Conservation (phyloP, 1,140 invertebrate genomes). For the Drosophila prosaltans region DNA sequence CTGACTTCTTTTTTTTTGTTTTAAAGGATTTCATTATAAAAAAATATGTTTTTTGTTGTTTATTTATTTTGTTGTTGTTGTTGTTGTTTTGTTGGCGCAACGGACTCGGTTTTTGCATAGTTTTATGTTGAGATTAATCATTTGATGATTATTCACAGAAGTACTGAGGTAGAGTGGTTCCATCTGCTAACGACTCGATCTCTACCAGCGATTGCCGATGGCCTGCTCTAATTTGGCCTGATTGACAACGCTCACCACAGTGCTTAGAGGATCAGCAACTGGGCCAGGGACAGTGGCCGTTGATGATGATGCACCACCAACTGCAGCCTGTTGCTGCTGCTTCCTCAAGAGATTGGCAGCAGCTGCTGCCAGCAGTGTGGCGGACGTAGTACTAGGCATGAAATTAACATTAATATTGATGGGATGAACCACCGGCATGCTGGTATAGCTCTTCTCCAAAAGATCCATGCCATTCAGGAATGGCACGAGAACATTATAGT, state of each 20-base stretch:
- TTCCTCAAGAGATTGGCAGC: constrained; percentile 70
- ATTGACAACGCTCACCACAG: constrained; percentile 47
- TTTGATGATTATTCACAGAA: constrained; percentile 81
- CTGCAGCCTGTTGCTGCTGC: constrained; percentile 48
- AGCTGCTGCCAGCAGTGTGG: constrained; percentile 67
- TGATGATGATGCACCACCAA: constrained; percentile 18
- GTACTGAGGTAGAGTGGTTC: constrained; percentile 82
- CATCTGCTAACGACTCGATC: constrained; percentile 41
- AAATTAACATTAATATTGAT: constrained; percentile 96
- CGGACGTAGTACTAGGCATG: constrained; percentile 59
- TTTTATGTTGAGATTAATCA: constrained; percentile 66
- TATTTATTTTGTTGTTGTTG: constrained; percentile 2
- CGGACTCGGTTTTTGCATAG: constrained; percentile 39
- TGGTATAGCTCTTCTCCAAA: constrained; percentile 84
- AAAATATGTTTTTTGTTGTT: constrained; percentile 3
- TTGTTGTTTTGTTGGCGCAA: constrained; percentile 21
- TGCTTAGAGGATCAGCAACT: constrained; percentile 30
- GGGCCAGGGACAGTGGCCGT: constrained; percentile 86
- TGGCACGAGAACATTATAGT: constrained; percentile 89
- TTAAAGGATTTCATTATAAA: background rate
- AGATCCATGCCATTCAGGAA: constrained; percentile 87
- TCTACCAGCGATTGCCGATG: constrained; percentile 71
- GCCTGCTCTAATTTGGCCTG: constrained; percentile 73
- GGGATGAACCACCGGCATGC: constrained; percentile 89
- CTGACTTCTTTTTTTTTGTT: background rate